Evolutionary conservation across 92 coral and sea anemone genomes (phyloP).

Genomic region (Epizoanthus scotinus): DNA sequence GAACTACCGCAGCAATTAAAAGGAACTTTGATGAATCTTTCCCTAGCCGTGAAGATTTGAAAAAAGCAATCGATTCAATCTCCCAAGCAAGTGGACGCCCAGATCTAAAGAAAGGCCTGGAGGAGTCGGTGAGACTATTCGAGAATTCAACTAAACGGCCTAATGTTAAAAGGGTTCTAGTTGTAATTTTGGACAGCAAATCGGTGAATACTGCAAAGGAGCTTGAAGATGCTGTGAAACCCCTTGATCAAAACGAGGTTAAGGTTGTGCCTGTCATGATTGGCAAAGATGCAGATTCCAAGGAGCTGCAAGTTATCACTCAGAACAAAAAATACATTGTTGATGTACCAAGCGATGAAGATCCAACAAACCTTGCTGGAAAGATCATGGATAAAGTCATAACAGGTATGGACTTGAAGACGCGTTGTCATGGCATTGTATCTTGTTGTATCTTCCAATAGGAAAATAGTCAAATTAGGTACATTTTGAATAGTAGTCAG

Average conservation of each 20-base stretch:
- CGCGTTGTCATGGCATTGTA: too few relatives aligned
- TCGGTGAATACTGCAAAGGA: conserved; percentile 34
- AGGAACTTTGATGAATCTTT: conserved; percentile 46
- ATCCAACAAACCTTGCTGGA: conserved; percentile 60
- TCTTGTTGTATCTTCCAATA: too few relatives aligned
- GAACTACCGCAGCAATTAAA: conserved; percentile 47
- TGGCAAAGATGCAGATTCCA: conserved; percentile 57
- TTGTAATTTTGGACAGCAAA: conserved; percentile 59
- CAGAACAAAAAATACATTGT: conserved; percentile 57
- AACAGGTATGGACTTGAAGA: conserved; percentile 45
- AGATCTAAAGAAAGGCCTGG: conserved; percentile 68
- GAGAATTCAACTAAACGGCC: conserved; percentile 54
- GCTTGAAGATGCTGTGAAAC: conserved; percentile 48
- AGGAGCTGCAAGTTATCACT: conserved; percentile 56
- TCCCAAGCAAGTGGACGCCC: conserved; percentile 46
- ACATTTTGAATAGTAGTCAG: too few relatives aligned
- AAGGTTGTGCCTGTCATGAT: conserved; percentile 82
- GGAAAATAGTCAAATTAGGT: too few relatives aligned
- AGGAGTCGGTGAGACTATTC: conserved; percentile 52
- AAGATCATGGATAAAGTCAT: conserved; percentile 71
- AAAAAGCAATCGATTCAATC: conserved; percentile 44
- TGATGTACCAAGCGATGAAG: conserved; percentile 49
- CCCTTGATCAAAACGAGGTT: conserved; percentile 60
- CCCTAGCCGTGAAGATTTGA: conserved; percentile 27
- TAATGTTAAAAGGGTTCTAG: conserved; percentile 67